These are phyloP conservation scores for Iselma pallidipennis DNA, from an alignment of 2,888 invertebrate genomes.

Conservation along the genomic window DNA sequence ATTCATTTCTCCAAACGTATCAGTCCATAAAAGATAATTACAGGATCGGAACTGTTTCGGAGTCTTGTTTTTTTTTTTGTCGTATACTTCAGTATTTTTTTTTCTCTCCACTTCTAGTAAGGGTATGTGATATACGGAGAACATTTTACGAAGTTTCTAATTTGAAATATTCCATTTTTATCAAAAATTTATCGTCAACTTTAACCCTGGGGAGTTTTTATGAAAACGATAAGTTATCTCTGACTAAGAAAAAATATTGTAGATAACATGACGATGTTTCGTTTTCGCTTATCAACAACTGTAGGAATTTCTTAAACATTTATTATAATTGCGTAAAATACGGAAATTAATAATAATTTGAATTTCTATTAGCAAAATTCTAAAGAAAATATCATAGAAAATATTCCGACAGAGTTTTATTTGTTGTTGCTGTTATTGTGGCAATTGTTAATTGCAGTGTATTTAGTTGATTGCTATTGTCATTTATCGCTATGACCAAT, in stretches of 20 bases:
- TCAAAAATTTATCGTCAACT: conserved; percentile 19
- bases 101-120: no score
- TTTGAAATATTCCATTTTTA: conserved; percentile 7
- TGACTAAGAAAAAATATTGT: not conserved
- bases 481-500: conserved; percentile 48
- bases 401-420: no score
- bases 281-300: not conserved
- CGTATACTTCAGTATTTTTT: not conserved
- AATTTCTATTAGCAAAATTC: no score
- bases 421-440: not conserved
- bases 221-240: conserved; percentile 17
- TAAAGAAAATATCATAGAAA: no score
- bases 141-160: not conserved
- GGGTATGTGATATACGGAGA: not conserved
- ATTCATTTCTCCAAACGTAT: conserved; percentile 21
- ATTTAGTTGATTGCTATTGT: conserved; percentile 39
- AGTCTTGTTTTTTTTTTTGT: not conserved
- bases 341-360: not conserved
- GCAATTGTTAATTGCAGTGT: conserved; percentile 21
- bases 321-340: no score
- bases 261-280: not conserved
- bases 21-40: conserved; percentile 18
- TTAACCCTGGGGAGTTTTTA: conserved; percentile 16
- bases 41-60: conserved; percentile 3
- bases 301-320: not conserved